phyloP scores from a whole-genome alignment of 2,113 vertebrate species.

The Pardalotus punctatus region DNA sequence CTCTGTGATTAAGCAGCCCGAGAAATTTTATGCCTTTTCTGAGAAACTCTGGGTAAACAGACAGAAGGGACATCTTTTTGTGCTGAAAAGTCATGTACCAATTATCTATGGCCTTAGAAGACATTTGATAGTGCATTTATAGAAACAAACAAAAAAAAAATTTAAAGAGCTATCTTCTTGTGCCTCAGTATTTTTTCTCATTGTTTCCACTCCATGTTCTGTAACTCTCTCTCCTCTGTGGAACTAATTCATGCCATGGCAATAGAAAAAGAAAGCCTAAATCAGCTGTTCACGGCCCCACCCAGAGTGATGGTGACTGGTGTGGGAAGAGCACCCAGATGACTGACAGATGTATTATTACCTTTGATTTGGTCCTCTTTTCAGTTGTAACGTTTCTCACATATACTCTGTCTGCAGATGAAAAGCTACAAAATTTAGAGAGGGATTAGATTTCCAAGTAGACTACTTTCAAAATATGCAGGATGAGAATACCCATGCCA shows the following conservation, averaged over 20 bases:
- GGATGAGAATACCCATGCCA: background rate
- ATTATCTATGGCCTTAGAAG: background rate
- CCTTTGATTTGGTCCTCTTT: conserved; percentile 39
- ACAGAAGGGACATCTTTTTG: background rate
- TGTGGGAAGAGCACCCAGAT: background rate
- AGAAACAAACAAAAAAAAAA: background rate
- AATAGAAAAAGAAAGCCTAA: background rate
- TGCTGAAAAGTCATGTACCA: background rate
- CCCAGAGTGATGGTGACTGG: background rate
- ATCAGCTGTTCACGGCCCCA: background rate
- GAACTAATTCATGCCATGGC: background rate
- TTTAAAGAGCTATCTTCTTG: background rate
- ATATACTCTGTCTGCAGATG: background rate
- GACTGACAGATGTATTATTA: conserved; percentile 27
- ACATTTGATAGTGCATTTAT: background rate
- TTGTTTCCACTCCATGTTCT: background rate
- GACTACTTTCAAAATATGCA: background rate
- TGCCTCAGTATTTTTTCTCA: background rate
- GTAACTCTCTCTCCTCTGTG: background rate
- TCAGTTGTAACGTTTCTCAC: background rate
- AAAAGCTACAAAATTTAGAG: conserved; percentile 66
- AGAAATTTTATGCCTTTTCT: background rate
- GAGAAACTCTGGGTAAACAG: background rate
- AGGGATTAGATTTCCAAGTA: background rate
- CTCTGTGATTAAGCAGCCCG: background rate